Conservation (phyloP, 2,113 vertebrate genomes). For the Delphinus delphis region DNA sequence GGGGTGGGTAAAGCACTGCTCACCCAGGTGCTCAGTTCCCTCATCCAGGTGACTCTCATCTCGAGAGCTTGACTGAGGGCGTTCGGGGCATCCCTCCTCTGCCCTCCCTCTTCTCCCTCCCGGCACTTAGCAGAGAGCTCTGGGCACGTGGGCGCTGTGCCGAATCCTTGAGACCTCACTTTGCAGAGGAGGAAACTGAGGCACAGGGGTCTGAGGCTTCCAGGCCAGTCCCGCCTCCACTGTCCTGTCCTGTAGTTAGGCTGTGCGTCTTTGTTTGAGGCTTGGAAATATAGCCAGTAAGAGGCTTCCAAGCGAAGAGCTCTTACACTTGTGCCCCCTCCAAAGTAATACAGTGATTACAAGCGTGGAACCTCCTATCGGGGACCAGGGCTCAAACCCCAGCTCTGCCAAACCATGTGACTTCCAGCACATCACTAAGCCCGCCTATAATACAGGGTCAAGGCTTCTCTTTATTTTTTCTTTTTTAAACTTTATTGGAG, state of each 20-base stretch:
- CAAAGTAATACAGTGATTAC: not conserved
- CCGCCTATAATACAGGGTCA: not conserved
- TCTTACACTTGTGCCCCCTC: not conserved
- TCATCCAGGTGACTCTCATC: not conserved
- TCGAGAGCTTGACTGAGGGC: not conserved
- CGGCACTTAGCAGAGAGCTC: not conserved
- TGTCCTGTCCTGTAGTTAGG: not conserved
- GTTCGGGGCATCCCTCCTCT: fast-evolving
- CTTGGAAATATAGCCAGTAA: not conserved
- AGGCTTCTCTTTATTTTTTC: not conserved
- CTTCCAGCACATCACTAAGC: too few species aligned
- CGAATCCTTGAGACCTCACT: not conserved
- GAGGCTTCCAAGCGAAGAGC: not conserved
- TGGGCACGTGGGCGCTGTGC: not conserved
- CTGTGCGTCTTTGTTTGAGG: not conserved
- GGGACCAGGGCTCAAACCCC: not conserved
- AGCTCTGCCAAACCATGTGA: not conserved
- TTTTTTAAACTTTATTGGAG: too few species aligned
- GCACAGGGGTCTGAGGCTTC: not conserved
- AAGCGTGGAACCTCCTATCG: not conserved
- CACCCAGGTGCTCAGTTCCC: not conserved
- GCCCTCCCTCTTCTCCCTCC: not conserved
- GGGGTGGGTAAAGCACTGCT: not conserved
- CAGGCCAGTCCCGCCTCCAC: not conserved
- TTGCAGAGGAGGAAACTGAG: not conserved